A percentile compares a stretch with the other conserved stretches of the same genome.
Conservation (phyloP, 2,888 invertebrate species). For the Gnatocerus cornutus region DNA sequence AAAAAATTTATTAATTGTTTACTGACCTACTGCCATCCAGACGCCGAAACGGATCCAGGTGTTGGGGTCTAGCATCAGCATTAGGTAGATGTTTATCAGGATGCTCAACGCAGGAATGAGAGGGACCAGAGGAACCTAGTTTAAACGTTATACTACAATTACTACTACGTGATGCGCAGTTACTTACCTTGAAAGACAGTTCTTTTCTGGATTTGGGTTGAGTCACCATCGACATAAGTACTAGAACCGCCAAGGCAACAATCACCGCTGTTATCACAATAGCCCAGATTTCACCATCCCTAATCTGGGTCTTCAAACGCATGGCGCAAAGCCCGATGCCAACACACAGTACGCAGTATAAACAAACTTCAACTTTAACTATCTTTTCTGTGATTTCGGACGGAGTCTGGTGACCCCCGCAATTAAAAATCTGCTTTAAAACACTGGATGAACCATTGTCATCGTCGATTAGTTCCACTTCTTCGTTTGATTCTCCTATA, state of each 20-base stretch:
- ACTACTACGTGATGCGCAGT: no score
- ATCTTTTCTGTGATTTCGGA: conserved; percentile 71
- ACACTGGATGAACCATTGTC: conserved; percentile 49
- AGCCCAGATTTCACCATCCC: conserved; percentile 66
- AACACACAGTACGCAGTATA: conserved; percentile 70
- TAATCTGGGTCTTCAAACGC: conserved; percentile 64
- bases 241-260: conserved; percentile 63
- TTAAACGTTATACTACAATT: no score
- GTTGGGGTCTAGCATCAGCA: conserved; percentile 83
- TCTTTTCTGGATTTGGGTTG: conserved; percentile 79
- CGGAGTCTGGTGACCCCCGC: conserved; percentile 67
- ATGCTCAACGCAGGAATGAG: conserved; percentile 87
- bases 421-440: conserved; percentile 71
- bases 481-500: conserved; percentile 48
- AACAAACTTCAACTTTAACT: conserved; percentile 71
- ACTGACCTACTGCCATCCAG: conserved; percentile 87
- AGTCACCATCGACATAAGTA: conserved; percentile 73
- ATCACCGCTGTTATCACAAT: conserved; percentile 56
- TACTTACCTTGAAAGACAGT: conserved; percentile 76
- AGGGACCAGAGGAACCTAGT: conserved; percentile 88
- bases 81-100: conserved; percentile 87
- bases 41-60: conserved; percentile 90
- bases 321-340: conserved; percentile 65
- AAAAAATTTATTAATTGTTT: background rate
- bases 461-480: conserved; percentile 52